Conservation (phyloP, 2,797 vertebrate genomes). For the Danio albolineatus region DNA sequence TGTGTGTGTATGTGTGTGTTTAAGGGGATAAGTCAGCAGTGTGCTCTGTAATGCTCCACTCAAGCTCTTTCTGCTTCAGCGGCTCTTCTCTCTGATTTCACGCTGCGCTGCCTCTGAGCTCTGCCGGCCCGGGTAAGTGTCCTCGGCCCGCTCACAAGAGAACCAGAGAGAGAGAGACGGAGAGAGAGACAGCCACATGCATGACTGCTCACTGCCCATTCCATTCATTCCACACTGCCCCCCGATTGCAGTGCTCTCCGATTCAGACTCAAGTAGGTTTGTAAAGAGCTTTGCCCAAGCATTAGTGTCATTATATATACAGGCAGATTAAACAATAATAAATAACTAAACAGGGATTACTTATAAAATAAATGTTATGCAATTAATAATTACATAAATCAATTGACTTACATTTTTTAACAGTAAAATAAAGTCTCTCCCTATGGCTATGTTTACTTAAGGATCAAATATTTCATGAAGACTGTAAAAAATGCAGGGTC, state of each 20-base stretch:
- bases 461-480: background rate
- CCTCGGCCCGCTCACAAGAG: conserved; percentile 61
- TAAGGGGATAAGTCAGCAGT: conserved; percentile 75
- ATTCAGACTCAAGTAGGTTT: conserved; percentile 29
- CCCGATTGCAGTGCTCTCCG: conserved; percentile 29
- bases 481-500: too few species aligned
- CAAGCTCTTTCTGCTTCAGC: conserved; percentile 83
- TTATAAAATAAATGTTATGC: background rate
- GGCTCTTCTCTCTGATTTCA: conserved; percentile 83
- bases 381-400: background rate
- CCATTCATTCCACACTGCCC: conserved; percentile 79
- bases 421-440: background rate
- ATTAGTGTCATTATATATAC: background rate
- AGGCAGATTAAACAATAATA: background rate
- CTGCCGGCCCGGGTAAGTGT: conserved; percentile 74
- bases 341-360: background rate
- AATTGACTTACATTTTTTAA: background rate
- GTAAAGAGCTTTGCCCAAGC: conserved; percentile 2
- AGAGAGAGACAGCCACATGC: conserved; percentile 66
- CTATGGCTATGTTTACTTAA: background rate
- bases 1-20: conserved; percentile 62
- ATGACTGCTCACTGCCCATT: conserved; percentile 81
- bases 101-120: conserved; percentile 81
- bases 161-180: conserved; percentile 46
- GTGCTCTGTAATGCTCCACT: conserved; percentile 83